phyloP scores from a whole-genome alignment of 2,888 invertebrate genomes.

The Drosophila fulvimacula region DNA sequence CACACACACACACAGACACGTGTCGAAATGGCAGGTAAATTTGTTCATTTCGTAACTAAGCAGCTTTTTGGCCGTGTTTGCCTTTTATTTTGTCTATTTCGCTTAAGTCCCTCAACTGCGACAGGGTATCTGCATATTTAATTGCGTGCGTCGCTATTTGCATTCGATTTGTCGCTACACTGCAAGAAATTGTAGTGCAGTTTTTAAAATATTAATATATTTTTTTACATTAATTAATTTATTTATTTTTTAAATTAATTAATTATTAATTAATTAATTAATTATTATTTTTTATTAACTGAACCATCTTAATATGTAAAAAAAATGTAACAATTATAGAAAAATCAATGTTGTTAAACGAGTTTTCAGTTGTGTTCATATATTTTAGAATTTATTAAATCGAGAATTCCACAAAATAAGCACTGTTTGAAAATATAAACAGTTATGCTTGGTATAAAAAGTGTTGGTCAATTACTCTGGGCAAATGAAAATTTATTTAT shows the following conservation, averaged over 20 bases:
- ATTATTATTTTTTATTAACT: no score
- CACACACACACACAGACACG: neutral
- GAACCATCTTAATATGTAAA: no score
- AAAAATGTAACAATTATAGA: neutral
- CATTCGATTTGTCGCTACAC: constrained; percentile 25
- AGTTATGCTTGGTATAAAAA: no score
- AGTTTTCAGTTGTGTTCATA: no score
- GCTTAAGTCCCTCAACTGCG: constrained; percentile 26
- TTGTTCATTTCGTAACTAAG: constrained; percentile 46
- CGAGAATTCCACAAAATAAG: no score
- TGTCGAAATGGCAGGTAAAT: constrained; percentile 25
- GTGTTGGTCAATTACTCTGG: no score
- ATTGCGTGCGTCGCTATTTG: constrained; percentile 46
- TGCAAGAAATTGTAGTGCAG: neutral
- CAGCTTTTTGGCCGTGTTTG: constrained; percentile 57
- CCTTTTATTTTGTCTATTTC: constrained; percentile 47
- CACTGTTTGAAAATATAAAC: no score
- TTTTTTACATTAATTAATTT: no score
- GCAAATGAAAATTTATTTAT: no score
- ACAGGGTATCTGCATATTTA: constrained; percentile 58
- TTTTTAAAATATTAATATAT: neutral
- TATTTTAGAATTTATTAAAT: no score
- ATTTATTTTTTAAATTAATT: no score
- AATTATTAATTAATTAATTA: no score
- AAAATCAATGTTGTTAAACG: neutral